Evolutionary conservation across 2,888 invertebrate genomes (phyloP).

Genomic region (Lasioglossum malachurum): DNA sequence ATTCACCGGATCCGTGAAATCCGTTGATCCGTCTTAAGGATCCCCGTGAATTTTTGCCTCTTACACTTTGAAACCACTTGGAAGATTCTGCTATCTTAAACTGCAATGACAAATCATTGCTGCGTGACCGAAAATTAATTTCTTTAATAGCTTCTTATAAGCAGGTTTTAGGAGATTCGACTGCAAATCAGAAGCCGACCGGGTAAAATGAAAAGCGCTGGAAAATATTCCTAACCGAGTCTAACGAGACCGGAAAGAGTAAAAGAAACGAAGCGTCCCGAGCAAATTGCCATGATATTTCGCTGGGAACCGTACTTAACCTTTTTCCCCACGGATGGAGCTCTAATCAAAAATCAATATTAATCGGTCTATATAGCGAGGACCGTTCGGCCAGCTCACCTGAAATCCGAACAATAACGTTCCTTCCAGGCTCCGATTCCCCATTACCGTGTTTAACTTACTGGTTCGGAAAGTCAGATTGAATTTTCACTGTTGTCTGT

Average conservation of each 20-base stretch:
- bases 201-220: background rate
- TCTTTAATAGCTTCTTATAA: no score
- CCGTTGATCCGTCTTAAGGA: background rate
- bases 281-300: constrained; percentile 49
- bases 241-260: constrained; percentile 1
- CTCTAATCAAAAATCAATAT: constrained; percentile 46
- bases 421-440: constrained; percentile 30
- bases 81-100: background rate
- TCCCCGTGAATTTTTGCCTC: background rate
- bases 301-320: constrained; percentile 33
- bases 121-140: background rate
- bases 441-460: constrained; percentile 49
- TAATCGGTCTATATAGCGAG: constrained; percentile 32
- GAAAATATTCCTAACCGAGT: background rate
- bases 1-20: background rate
- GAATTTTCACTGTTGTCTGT: constrained; percentile 37
- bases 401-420: constrained; percentile 21
- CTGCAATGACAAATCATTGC: background rate
- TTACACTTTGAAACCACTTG: background rate
- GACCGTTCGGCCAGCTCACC: background rate
- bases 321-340: constrained; percentile 4
- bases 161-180: background rate
- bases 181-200: background rate
- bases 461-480: constrained; percentile 32
- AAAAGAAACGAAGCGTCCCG: constrained; percentile 22